These are phyloP conservation scores for Volucella inanis DNA, from an alignment of 2,888 invertebrate species.

Conservation along the genomic window DNA sequence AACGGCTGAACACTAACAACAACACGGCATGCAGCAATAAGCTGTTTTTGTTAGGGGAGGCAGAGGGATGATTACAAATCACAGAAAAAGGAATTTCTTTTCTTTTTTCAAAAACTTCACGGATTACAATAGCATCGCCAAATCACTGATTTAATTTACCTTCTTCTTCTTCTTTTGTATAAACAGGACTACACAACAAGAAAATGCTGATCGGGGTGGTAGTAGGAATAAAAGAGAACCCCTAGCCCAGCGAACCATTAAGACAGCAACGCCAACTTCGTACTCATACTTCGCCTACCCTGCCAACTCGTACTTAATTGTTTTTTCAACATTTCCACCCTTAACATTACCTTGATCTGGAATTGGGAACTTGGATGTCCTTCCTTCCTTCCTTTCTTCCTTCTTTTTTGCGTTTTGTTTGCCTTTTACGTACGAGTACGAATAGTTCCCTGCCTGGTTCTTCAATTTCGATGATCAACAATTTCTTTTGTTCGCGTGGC, in stretches of 20 bases:
- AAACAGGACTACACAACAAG: constrained; percentile 3
- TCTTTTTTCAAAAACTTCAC: constrained; percentile 45
- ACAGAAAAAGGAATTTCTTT: background rate
- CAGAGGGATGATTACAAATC: constrained; percentile 66
- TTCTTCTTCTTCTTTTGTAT: constrained; percentile 25
- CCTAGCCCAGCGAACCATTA: constrained; percentile 32
- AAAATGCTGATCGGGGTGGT: constrained; percentile 70
- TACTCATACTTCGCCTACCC: constrained; percentile 66
- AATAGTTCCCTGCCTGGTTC: background rate
- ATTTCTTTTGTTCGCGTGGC: constrained; percentile 51
- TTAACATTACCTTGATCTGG: constrained; percentile 27
- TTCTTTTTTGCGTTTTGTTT: constrained; percentile 23
- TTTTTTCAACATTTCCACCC: constrained; percentile 41
- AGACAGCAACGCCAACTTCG: constrained; percentile 64
- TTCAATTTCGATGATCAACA: constrained; percentile 57
- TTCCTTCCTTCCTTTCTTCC: constrained; percentile 36
- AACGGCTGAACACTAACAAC: constrained; percentile 11
- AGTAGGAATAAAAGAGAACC: constrained; percentile 57
- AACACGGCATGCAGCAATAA: constrained; percentile 49
- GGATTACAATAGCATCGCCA: constrained; percentile 57
- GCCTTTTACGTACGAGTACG: constrained; percentile 11
- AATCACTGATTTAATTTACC: constrained; percentile 69
- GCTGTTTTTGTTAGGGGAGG: constrained; percentile 58
- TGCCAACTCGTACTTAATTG: constrained; percentile 29
- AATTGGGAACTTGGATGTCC: constrained; percentile 1